phyloP scores from a whole-genome alignment of 2,797 vertebrate species.

The Brachyrhaphis roseni region DNA sequence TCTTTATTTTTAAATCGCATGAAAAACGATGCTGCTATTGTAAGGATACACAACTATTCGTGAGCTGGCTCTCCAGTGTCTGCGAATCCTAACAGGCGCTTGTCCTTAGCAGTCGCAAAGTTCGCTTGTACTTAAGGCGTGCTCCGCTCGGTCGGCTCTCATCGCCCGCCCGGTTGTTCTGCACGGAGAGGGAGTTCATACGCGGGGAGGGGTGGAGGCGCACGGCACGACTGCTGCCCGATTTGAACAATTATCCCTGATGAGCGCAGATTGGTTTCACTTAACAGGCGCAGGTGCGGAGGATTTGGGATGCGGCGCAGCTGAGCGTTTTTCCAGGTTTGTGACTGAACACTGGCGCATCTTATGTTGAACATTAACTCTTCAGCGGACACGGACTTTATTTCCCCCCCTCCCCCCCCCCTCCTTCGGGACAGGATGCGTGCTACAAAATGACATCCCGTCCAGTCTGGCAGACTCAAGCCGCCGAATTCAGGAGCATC shows the following conservation, averaged over 20 bases:
- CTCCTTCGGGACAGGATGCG: conserved; percentile 50
- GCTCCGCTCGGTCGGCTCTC: conserved; percentile 16
- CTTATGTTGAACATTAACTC: conserved; percentile 42
- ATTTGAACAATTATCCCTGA: conserved; percentile 77
- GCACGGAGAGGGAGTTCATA: conserved; percentile 46
- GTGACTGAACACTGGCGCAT: conserved; percentile 62
- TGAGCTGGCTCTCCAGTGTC: not conserved
- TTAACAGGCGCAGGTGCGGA: conserved; percentile 68
- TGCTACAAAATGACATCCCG: conserved; percentile 37
- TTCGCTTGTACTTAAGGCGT: conserved; percentile 1
- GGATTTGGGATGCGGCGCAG: conserved; percentile 46
- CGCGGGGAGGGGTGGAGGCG: conserved; percentile 57
- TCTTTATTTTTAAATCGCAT: not conserved
- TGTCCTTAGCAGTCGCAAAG: not conserved
- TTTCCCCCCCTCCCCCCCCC: rapidly evolving
- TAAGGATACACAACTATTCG: not conserved
- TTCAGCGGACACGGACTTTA: conserved; percentile 2
- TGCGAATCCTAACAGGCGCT: not conserved
- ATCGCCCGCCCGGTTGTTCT: conserved; percentile 36
- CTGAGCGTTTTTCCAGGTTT: conserved; percentile 36
- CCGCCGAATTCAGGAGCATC: conserved; percentile 31
- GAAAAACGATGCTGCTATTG: not conserved
- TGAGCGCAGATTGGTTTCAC: conserved; percentile 71
- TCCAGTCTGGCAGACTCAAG: conserved; percentile 23
- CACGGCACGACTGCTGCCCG: conserved; percentile 48